phyloP scores from a whole-genome alignment of 2,888 invertebrate species.

The Choreutis nemorana region DNA sequence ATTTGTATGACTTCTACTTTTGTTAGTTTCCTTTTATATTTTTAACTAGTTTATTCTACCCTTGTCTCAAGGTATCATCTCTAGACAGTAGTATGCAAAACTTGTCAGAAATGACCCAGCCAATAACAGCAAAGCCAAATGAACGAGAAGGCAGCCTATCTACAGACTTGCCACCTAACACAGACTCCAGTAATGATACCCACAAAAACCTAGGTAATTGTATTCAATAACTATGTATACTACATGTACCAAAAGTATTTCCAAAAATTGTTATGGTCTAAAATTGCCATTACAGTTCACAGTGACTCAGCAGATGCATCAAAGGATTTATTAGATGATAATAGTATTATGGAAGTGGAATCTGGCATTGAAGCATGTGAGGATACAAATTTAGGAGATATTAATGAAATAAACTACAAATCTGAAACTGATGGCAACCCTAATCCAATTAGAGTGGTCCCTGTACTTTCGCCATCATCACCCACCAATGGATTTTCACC shows the following conservation, averaged over 20 bases:
- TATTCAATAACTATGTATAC: not conserved
- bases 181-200: slow-evolving; percentile 54
- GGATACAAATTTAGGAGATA: slow-evolving; percentile 35
- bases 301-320: slow-evolving; percentile 32
- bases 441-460: slow-evolving; percentile 16
- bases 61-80: slow-evolving; percentile 63
- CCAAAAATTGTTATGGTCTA: too few relatives aligned
- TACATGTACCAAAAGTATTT: not conserved
- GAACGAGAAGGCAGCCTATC: slow-evolving; percentile 35
- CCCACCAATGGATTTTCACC: slow-evolving; percentile 35
- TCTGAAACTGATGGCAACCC: too few relatives aligned
- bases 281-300: slow-evolving; percentile 20
- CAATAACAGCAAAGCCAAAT: slow-evolving; percentile 47
- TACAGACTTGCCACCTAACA: slow-evolving; percentile 29
- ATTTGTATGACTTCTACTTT: slow-evolving; percentile 3
- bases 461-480: slow-evolving; percentile 15
- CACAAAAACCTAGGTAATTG: slow-evolving; percentile 51
- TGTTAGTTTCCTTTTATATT: too few relatives aligned
- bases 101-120: slow-evolving; percentile 55
- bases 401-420: slow-evolving; percentile 23
- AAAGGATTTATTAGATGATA: slow-evolving; percentile 29
- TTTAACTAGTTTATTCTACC: too few relatives aligned
- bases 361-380: slow-evolving; percentile 61
- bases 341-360: slow-evolving; percentile 45
- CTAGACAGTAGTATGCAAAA: slow-evolving; percentile 59